Percentiles rank a stretch among this genome's conserved stretches.
Evolutionary conservation across 2,888 invertebrate genomes (phyloP).

Genomic region (Agapostemon virescens): DNA sequence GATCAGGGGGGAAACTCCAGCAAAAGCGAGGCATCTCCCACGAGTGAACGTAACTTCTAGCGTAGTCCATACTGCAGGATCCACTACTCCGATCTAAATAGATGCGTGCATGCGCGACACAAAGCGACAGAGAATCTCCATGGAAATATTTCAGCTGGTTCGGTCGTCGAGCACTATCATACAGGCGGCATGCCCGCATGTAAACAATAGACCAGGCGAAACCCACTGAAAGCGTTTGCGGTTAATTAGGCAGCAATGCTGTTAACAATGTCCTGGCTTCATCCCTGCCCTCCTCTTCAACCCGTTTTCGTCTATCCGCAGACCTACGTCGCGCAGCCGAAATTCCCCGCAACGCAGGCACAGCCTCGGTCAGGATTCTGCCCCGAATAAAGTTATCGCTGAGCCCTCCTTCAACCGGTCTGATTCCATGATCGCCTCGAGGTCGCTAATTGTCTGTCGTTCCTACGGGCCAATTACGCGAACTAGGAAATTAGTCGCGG

Average conservation of each 20-base stretch:
- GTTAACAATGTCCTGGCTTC: slow-evolving; percentile 72
- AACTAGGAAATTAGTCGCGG: slow-evolving; percentile 39
- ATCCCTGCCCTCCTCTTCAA: slow-evolving; percentile 47
- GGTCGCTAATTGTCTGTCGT: slow-evolving; percentile 50
- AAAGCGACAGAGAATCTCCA: slow-evolving; percentile 64
- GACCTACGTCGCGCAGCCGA: slow-evolving; percentile 45
- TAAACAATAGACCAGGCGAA: slow-evolving; percentile 72
- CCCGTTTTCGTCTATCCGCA: slow-evolving; percentile 50
- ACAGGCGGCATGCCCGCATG: slow-evolving; percentile 67
- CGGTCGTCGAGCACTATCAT: slow-evolving; percentile 67
- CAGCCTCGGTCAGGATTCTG: slow-evolving; percentile 47
- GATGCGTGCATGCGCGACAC: slow-evolving; percentile 45
- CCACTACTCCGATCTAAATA: slow-evolving; percentile 34
- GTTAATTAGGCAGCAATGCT: slow-evolving; percentile 77
- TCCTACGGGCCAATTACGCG: slow-evolving; percentile 45
- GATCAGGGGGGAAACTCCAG: neutral
- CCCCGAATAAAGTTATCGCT: slow-evolving; percentile 54
- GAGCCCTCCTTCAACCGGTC: slow-evolving; percentile 16
- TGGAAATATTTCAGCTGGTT: slow-evolving; percentile 71
- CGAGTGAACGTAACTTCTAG: slow-evolving; percentile 54
- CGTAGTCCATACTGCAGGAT: slow-evolving; percentile 23
- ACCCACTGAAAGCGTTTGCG: slow-evolving; percentile 72
- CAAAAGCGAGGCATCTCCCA: slow-evolving; percentile 21
- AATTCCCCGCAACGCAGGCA: slow-evolving; percentile 49
- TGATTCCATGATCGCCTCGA: slow-evolving; percentile 45